Percentiles rank a stretch among this genome's conserved stretches.
phyloP scores from a whole-genome alignment of 2,113 vertebrate species.

The Daboia siamensis region DNA sequence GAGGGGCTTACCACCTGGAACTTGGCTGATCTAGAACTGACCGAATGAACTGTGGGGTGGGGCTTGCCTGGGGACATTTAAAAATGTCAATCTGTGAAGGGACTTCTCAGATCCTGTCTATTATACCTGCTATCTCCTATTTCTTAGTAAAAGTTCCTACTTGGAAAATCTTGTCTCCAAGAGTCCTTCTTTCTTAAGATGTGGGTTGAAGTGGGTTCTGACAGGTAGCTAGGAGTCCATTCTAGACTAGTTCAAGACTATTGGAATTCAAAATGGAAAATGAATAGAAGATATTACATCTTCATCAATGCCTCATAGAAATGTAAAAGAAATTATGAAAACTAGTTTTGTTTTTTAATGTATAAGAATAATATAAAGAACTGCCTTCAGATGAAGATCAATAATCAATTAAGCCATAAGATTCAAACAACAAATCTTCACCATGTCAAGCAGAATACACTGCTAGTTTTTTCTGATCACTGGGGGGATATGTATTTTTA shows the following conservation, averaged over 20 bases:
- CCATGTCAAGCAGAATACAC: background rate
- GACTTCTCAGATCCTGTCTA: too few species aligned
- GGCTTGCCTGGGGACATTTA: too few species aligned
- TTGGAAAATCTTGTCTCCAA: too few species aligned
- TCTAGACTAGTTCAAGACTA: background rate
- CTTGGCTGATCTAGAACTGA: too few species aligned
- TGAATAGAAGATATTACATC: background rate
- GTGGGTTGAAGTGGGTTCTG: too few species aligned
- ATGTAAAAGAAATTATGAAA: background rate
- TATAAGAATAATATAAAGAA: background rate
- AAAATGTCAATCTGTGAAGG: too few species aligned
- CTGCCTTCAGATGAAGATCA: background rate
- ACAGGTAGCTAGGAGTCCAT: background rate
- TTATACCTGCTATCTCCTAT: too few species aligned
- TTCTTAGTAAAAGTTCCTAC: too few species aligned
- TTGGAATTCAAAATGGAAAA: background rate
- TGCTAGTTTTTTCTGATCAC: background rate
- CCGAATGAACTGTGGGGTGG: too few species aligned
- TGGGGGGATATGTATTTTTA: too few species aligned
- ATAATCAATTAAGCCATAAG: background rate
- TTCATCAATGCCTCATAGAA: background rate
- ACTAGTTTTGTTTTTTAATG: background rate
- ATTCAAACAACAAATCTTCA: background rate
- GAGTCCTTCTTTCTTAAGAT: too few species aligned
- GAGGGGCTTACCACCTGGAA: too few species aligned